Evolutionary conservation across 2,113 vertebrate genomes (phyloP).

Genomic region (Silurus meridionalis): DNA sequence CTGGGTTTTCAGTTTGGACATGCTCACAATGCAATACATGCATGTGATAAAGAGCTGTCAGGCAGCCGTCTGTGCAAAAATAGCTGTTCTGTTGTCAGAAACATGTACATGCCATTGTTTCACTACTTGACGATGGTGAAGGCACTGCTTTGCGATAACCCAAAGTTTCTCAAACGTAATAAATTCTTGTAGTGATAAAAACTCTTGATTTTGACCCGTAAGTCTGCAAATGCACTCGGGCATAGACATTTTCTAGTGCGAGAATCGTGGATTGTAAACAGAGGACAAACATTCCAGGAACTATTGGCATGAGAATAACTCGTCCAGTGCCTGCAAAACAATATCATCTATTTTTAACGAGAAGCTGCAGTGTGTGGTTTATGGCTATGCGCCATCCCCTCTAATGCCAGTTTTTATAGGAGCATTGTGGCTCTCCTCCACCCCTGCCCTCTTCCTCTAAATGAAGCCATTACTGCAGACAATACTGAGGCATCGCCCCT

Average conservation of each 20-base stretch:
- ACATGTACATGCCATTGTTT: not conserved
- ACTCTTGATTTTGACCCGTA: not conserved
- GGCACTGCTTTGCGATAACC: not conserved
- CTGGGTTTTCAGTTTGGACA: not conserved
- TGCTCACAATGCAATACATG: not conserved
- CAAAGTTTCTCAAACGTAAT: not conserved
- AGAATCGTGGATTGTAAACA: not conserved
- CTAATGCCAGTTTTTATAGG: constrained; percentile 39
- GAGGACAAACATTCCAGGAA: constrained; percentile 25
- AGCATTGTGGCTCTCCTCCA: constrained; percentile 39
- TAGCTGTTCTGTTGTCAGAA: not conserved
- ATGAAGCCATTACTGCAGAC: constrained; percentile 45
- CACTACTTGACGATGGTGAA: not conserved
- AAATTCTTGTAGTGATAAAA: not conserved
- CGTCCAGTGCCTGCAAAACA: constrained; percentile 29
- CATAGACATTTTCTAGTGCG: not conserved
- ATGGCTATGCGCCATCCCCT: constrained; percentile 28
- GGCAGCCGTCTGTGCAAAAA: not conserved
- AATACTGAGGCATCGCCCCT: constrained; percentile 40
- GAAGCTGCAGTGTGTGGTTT: constrained; percentile 41
- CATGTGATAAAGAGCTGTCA: constrained; percentile 6
- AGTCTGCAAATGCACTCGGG: not conserved
- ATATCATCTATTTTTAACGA: constrained; percentile 51
- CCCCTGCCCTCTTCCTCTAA: constrained; percentile 42
- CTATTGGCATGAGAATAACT: constrained; percentile 25